Base-by-base conservation (phyloP, 2,888 invertebrate species). In the Tribolium freemani region DNA sequence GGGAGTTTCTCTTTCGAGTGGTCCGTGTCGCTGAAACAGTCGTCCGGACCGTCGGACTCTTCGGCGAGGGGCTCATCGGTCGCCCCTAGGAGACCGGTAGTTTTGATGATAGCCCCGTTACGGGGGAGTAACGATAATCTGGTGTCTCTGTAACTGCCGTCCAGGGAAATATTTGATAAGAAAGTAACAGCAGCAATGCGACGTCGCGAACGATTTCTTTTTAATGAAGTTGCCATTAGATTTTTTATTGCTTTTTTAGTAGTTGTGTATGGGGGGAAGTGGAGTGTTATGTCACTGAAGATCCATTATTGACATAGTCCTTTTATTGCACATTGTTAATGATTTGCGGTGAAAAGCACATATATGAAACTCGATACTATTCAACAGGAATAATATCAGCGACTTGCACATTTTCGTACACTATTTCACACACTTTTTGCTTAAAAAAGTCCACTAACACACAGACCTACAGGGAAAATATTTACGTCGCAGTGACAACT, bases 131-230 rank as follows among this genome's bases (percentile, higher is more conserved):
- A 79, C 21, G 87, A 88, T 83, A 91, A 86, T 86, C 89, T 91
- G 73, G 92, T 91, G 85, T 94, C 93, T 84, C 91, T 91, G 87
- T 94, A 93, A 80, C 93, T 93, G 78, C 97, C 97, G 89, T 97
- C 97, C 76, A 98, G 89, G 75, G 97, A 96, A 85, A 98, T 98
- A 88, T 97, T 98, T 66, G 96, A 94, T 80, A 98, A 90, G 89
- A 98, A 98, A 84, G 96, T 94, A 83, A 97, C 91, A 80, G 98
- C 98, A 84, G 97, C 96, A 81, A 96, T 91, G 87, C 96, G 91
- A 87, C 96, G 91, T 84, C 95, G 91, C 83, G 94, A 94, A 87
- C 92, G 91, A 83, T 88, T 88, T 81, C 88, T 87, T 84, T 88
- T 89, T 77, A 88, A 80, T 80, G 88, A 87, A 82, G 86, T 87